Evolutionary conservation across 1,140 invertebrate species (phyloP).

Genomic region (Megalopta genalis): DNA sequence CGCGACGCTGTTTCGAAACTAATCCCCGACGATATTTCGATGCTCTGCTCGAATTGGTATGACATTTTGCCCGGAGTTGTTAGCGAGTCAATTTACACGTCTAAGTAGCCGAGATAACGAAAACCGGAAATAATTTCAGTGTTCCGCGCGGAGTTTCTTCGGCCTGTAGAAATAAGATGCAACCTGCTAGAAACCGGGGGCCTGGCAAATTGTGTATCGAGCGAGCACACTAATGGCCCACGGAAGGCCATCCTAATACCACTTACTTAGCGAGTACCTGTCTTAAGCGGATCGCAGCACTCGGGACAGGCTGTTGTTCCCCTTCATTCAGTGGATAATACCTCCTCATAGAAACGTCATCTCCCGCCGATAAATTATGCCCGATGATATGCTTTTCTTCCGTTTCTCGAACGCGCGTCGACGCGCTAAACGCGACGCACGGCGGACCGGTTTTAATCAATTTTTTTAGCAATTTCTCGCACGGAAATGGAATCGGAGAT

Average conservation of each 20-base stretch:
- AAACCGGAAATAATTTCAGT: too few species aligned
- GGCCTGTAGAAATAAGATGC: not conserved
- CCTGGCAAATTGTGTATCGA: too few species aligned
- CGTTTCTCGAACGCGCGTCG: not conserved
- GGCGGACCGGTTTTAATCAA: too few species aligned
- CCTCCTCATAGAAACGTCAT: not conserved
- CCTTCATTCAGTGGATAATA: conserved; percentile 10
- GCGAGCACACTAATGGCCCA: not conserved
- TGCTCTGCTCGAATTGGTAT: too few species aligned
- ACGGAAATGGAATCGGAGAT: too few species aligned
- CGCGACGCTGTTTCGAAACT: too few species aligned
- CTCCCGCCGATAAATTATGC: not conserved
- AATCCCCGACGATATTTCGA: too few species aligned
- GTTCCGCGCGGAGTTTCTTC: not conserved
- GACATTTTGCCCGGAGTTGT: too few species aligned
- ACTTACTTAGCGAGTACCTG: not conserved
- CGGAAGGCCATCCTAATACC: not conserved
- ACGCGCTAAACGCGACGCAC: too few species aligned
- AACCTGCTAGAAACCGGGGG: not conserved
- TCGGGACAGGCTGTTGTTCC: not conserved
- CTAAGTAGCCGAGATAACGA: too few species aligned
- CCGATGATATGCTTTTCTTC: not conserved
- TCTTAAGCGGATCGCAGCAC: not conserved
- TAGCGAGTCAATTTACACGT: too few species aligned
- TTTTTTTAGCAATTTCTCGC: too few species aligned